Percentiles rank a stretch among this genome's conserved stretches.
Conservation (phyloP, 2,797 vertebrate genomes). For the Pseudochromis fuscus region DNA sequence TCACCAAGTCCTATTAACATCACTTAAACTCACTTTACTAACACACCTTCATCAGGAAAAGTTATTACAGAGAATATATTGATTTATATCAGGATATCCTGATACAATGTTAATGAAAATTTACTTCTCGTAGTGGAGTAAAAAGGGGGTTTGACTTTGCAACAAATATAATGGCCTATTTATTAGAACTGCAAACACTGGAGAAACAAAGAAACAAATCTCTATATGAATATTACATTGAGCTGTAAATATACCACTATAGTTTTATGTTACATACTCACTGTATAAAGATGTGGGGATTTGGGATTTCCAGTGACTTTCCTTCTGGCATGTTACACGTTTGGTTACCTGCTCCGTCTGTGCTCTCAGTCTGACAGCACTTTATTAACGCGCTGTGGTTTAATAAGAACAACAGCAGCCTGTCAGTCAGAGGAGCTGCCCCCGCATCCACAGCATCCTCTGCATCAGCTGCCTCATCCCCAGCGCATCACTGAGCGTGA, state of each 20-base stretch:
- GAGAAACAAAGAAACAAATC: constrained; percentile 9
- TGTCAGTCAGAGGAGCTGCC: constrained; percentile 52
- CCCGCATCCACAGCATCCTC: constrained; percentile 63
- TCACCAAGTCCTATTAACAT: too few relatives aligned
- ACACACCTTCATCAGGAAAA: too few relatives aligned
- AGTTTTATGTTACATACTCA: constrained; percentile 12
- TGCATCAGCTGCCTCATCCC: constrained; percentile 64
- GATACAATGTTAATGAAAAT: too few relatives aligned
- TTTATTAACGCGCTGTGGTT: constrained; percentile 38
- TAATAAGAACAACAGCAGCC: constrained; percentile 32
- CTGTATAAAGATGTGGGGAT: constrained; percentile 41
- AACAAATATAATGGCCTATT: background rate
- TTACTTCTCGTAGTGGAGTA: too few relatives aligned
- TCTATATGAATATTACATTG: background rate
- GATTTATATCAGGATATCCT: too few relatives aligned
- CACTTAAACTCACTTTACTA: too few relatives aligned
- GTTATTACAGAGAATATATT: too few relatives aligned
- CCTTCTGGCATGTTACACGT: constrained; percentile 38
- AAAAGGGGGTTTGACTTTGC: background rate
- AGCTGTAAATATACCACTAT: background rate
- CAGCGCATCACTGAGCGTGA: constrained; percentile 64
- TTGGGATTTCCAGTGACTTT: constrained; percentile 37
- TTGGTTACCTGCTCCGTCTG: constrained; percentile 60
- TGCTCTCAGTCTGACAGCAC: constrained; percentile 48
- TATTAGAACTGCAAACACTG: background rate